Base-by-base conservation (phyloP, 2,797 vertebrate species). In the Hydrophis major region DNA sequence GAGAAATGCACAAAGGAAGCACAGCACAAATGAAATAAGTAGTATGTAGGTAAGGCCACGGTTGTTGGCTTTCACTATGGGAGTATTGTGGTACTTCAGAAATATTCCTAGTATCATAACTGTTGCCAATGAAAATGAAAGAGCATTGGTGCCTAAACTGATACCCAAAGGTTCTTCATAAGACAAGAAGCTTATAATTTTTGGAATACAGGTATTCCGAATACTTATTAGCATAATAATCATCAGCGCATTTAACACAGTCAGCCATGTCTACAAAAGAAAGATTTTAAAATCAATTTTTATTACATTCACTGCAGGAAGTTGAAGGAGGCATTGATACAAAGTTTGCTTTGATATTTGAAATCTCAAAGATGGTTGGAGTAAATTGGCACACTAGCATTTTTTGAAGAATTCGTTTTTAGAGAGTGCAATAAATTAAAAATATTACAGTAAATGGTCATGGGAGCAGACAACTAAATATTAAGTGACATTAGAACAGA, bases 31-130 rank as follows among this genome's bases (percentile, higher is more conserved):
- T 11, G 94, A 92, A 32, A 22, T 20, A 16, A 95, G 93, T 2
- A 95, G 89, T 0, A 11, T 22, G 18, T 90, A 92, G 90, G 94
- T 93, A 42, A 88, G 86, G 53, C 69, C 25, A 32, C 63, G 89
- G 89, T 95, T 95, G 69, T 91, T 95, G 60, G 94, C 94, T 87
- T 27, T 95, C 37, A 95, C 93, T 69, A 94, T 88, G 0, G 94
- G 88, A 0, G 90, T 92, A 8, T 61, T 86, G 28, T 37, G 28
- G 8, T 89, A 5, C 32, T 61, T 92, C 16, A 92, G 50, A 55
- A 97, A 96, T 13, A 92, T 66, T 25, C 74, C 87, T 1, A 97
- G 66, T 25, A 95, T 90, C 37, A 93, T 55, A 32, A 87, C 6
- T 1, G 92, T 93, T 27, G 93, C 59, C 20, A 94, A 47, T 3